phyloP scores from a whole-genome alignment of 2,797 vertebrate species.

The Catamblyrhynchus diadema region DNA sequence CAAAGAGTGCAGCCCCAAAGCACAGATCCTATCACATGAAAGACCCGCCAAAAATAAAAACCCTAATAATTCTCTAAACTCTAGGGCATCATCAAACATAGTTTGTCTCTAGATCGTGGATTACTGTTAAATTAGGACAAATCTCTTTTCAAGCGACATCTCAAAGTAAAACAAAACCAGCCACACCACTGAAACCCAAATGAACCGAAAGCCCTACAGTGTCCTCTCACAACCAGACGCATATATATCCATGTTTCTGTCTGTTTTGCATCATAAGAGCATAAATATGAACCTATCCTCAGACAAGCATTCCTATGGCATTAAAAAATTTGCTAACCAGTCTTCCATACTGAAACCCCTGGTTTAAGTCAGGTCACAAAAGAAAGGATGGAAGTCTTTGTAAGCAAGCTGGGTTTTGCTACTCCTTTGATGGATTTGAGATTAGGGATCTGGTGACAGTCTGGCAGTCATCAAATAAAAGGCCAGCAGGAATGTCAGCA shows the following conservation, averaged over 20 bases:
- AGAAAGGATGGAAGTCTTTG: not conserved
- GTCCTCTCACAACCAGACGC: not conserved
- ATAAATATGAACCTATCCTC: not conserved
- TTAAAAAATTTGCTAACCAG: not conserved
- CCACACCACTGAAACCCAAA: not conserved
- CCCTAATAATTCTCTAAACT: not conserved
- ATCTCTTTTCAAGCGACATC: not conserved
- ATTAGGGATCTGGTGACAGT: not conserved
- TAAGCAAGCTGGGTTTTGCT: not conserved
- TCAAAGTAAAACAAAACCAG: not conserved
- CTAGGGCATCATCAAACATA: not conserved
- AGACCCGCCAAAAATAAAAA: not conserved
- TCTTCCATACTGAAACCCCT: not conserved
- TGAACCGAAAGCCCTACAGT: not conserved
- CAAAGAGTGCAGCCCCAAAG: not conserved
- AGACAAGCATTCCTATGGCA: not conserved
- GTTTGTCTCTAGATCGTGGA: not conserved
- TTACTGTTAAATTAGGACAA: not conserved
- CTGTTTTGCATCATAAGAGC: not conserved
- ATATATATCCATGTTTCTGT: not conserved
- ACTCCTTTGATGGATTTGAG: not conserved
- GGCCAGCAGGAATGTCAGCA: not conserved
- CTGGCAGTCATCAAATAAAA: not conserved
- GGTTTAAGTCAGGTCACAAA: not conserved
- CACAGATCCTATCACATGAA: constrained; percentile 6